Base-by-base conservation (phyloP, 2,113 vertebrate species). In the Zosterops hypoxanthus region DNA sequence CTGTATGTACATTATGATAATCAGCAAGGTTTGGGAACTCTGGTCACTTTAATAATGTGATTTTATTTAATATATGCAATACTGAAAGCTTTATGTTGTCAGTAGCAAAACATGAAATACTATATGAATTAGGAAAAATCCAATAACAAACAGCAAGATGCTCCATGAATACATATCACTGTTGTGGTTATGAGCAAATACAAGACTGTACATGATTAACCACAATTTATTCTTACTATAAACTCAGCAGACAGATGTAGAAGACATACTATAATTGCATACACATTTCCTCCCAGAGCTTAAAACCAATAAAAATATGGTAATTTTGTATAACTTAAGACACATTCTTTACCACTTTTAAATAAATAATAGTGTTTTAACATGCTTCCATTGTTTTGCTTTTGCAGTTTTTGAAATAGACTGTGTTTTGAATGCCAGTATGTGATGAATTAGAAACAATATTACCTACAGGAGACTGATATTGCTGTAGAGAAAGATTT, bases 171-270 rank as follows among this genome's bases (percentile, higher is more conserved):
- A 94, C 93, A 90, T 94, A 96, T 95, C 89, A 90, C 87, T 94
- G 81, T 93, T 96, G 95, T 96, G 82, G 84, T 97, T 97, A 83
- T 91, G 87, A 92, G 91, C 91, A 97, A 97, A 97, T 82, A 53
- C 66, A 93, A 95, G 94, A 94, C 90, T 89, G 56, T 88, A 75
- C 90, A 76, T 95, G 92, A 97, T 96, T 97, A 96, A 97, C 96
- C 94, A 94, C 85, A 73, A 98, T 98, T 97, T 97, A 96, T 96
- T 96, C 81, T 79, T 94, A 84, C 71, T 90, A 65, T 95, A 96
- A 96, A 88, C 80, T 94, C 66, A 93, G 88, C 84, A 96, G 90
- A 96, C 71, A 29, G 91, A 83, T 97, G 78, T 94, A 88, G 93
- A 95, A 90, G 82, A 95, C 82, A 70, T 60, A 78, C 53, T 82